A percentile compares a stretch with the other conserved stretches of the same genome.
These are phyloP conservation scores for Crocuta crocuta DNA, from an alignment of 2,113 vertebrate species.

Conservation along the genomic window DNA sequence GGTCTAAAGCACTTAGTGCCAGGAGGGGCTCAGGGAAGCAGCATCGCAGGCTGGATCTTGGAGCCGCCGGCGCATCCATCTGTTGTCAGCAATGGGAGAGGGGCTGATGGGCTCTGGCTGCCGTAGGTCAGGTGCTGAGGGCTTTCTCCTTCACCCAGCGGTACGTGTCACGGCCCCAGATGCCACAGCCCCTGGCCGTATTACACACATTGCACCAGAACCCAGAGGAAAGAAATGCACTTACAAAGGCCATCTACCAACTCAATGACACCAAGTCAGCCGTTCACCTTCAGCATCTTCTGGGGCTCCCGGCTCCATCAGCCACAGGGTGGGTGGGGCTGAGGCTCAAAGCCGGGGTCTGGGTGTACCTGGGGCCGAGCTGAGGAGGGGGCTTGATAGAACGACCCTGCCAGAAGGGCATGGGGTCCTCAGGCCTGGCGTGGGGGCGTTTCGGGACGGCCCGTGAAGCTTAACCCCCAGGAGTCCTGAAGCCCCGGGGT, in stretches of 20 bases:
- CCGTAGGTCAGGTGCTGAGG: rapidly evolving
- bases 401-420: neutral
- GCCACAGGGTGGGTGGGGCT: neutral
- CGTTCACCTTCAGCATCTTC: too few species aligned
- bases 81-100: neutral
- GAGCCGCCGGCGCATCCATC: neutral
- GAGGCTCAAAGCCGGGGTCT: too few species aligned
- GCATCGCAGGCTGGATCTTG: neutral
- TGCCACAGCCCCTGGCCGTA: rapidly evolving
- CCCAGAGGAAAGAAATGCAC: neutral
- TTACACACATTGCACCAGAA: neutral
- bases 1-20: neutral
- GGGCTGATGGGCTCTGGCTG: too few species aligned
- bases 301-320: neutral
- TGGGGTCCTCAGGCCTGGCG: neutral
- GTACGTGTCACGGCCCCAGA: too few species aligned
- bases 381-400: neutral
- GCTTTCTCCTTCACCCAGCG: rapidly evolving
- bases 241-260: neutral
- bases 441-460: neutral
- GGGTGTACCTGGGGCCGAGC: neutral
- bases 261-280: neutral
- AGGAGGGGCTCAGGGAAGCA: neutral
- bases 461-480: neutral
- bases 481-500: too few species aligned